phyloP scores from a whole-genome alignment of 2,113 vertebrate species.

The Xenus cinereus region DNA sequence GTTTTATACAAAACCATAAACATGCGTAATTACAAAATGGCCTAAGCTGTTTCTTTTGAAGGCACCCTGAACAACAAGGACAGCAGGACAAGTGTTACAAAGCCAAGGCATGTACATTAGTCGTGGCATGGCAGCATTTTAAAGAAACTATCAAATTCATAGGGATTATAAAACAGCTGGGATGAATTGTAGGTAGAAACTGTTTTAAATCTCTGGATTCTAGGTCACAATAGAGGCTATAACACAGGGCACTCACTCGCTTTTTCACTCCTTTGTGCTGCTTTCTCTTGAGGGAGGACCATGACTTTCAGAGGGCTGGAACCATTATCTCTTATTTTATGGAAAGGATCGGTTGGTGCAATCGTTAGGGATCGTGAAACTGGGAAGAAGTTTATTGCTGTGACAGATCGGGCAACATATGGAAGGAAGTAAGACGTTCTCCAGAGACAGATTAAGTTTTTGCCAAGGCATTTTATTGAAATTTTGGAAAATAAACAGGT shows the following conservation, averaged over 20 bases:
- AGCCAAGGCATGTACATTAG: background rate
- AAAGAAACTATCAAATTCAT: conserved; percentile 21
- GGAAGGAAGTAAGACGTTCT: conserved; percentile 28
- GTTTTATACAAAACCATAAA: background rate
- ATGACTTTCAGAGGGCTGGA: background rate
- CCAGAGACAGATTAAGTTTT: conserved; percentile 43
- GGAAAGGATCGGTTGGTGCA: background rate
- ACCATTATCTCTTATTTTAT: conserved; percentile 9
- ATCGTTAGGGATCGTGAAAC: background rate
- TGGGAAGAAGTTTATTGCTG: conserved; percentile 12
- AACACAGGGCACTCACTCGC: background rate
- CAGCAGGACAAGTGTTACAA: conserved; percentile 20
- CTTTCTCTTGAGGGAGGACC: background rate
- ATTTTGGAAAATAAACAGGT: conserved; percentile 52
- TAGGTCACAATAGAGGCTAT: background rate
- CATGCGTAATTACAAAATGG: background rate
- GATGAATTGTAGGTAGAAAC: background rate
- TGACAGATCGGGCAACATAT: conserved; percentile 20
- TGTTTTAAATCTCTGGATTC: conserved; percentile 19
- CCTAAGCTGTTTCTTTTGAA: background rate
- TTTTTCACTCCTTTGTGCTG: background rate
- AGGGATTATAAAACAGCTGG: conserved; percentile 44
- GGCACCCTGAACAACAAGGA: background rate
- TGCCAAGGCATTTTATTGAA: conserved; percentile 50
- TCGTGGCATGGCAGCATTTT: background rate